These are phyloP conservation scores for Aphrophora alni DNA, from an alignment of 2,888 invertebrate species.

Conservation along the genomic window DNA sequence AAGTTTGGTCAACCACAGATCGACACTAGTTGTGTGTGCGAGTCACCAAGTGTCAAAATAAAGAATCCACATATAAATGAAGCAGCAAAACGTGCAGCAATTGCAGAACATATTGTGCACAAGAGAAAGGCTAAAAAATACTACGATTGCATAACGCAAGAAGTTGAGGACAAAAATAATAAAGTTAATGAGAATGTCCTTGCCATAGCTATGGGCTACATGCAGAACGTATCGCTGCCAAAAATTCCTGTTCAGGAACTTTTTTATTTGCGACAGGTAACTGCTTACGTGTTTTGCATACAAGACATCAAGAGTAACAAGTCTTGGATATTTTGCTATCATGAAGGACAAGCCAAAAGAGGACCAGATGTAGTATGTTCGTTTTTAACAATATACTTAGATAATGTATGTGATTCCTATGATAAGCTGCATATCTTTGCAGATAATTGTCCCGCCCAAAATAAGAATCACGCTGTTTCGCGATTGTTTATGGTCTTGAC, in stretches of 20 bases:
- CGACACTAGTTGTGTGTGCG: conserved; percentile 33
- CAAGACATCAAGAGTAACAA: conserved; percentile 21
- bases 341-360: conserved; percentile 47
- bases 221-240: conserved; percentile 49
- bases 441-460: conserved; percentile 51
- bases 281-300: conserved; percentile 40
- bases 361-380: conserved; percentile 42
- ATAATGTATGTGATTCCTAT: neutral
- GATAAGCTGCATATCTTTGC: conserved; percentile 45
- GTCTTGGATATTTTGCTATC: conserved; percentile 43
- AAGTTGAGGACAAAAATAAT: conserved; percentile 42
- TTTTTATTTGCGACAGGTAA: conserved; percentile 44
- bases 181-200: conserved; percentile 39
- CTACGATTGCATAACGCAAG: conserved; percentile 44
- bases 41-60: conserved; percentile 37
- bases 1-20: conserved; percentile 37
- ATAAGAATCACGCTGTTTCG: conserved; percentile 44
- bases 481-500: conserved; percentile 33
- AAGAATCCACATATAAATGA: conserved; percentile 37
- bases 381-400: conserved; percentile 31
- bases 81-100: conserved; percentile 44
- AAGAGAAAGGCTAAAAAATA: conserved; percentile 46
- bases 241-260: conserved; percentile 50
- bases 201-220: conserved; percentile 51
- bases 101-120: conserved; percentile 48